Base-by-base conservation (phyloP, 2,797 vertebrate genomes). In the Lophius americanus region DNA sequence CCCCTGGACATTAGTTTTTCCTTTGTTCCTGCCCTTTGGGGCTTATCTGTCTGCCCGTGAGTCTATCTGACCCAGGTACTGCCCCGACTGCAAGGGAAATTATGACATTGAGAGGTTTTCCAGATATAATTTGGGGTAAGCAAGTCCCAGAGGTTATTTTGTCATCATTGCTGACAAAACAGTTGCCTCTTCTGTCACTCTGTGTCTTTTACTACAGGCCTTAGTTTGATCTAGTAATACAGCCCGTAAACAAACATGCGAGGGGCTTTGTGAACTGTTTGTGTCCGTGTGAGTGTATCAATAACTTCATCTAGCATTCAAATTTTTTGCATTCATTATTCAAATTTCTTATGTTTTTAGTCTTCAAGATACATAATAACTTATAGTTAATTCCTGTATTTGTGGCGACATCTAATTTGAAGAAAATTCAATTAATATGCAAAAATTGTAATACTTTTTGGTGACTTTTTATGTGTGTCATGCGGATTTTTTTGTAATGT, bases 91-190 rank as follows among this genome's bases (percentile, higher is more conserved):
- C 3, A 51, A 58, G 60, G 81, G 82, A 82, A 82, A 83, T 75
- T 60, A 86, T 86, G 87, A 88, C 86, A 88, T 76, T 73, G 79
- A 85, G 83, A 81, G 62, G 73, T 84, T 89, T 91, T 90, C 86
- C 87, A 89, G 86, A 66, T 67, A 88, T 89, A 91, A 89, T 88
- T 81, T 84, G 56, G 73, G 39, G 71, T 76, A 70, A 79, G 70
- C 77, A 86, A 79, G 75, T 87, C 81, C 77, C 58, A 75, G 74
- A 66, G 78, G 69, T 88, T 56, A 69, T 70, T 84, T 52, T 85
- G 68, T 78, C 14, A 10, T 81, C 77, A 63, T 9, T 1, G 75
- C 50, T 68, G 41, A 60, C 51, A 36, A 44, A 35, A 36, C 38
- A 2, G 55, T 10, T 41, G 69, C 50, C 51, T 66, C 79, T 67